Conservation (phyloP, 2,113 vertebrate species). For the Nannobrachium achirus region DNA sequence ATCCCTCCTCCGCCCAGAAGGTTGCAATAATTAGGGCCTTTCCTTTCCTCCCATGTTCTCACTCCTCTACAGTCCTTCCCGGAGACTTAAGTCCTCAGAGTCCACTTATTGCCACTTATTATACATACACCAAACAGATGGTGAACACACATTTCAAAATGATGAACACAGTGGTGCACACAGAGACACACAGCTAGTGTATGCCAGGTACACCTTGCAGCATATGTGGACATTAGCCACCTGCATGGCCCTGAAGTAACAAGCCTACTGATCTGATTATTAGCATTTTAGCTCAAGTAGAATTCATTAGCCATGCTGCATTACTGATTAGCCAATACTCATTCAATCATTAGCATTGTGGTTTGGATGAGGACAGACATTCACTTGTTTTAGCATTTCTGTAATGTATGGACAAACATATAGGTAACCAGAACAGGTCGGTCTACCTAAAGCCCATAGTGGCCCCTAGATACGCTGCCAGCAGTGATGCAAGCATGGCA, state of each 20-base stretch:
- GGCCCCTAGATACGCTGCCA: no score
- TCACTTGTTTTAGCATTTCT: no score
- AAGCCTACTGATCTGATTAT: neutral
- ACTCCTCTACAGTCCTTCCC: neutral
- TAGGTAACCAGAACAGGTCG: no score
- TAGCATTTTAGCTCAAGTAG: slow-evolving; percentile 10
- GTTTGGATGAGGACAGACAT: no score
- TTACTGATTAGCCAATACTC: slow-evolving; percentile 1
- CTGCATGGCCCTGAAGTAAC: slow-evolving; percentile 18
- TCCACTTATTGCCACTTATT: neutral
- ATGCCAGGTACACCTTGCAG: slow-evolving; percentile 29
- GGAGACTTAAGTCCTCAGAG: neutral
- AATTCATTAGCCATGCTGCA: slow-evolving; percentile 13
- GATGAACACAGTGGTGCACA: slow-evolving; percentile 1
- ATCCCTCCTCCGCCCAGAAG: neutral
- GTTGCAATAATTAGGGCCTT: neutral
- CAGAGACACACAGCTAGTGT: slow-evolving; percentile 2
- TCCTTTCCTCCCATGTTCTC: neutral
- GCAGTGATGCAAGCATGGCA: no score
- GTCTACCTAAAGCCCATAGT: no score
- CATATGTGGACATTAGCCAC: slow-evolving; percentile 34
- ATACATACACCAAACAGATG: slow-evolving; percentile 36
- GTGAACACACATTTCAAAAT: neutral
- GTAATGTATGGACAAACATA: no score
- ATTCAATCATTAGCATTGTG: neutral